Base-by-base conservation (phyloP, 2,113 vertebrate species). In the Rostratula benghalensis region DNA sequence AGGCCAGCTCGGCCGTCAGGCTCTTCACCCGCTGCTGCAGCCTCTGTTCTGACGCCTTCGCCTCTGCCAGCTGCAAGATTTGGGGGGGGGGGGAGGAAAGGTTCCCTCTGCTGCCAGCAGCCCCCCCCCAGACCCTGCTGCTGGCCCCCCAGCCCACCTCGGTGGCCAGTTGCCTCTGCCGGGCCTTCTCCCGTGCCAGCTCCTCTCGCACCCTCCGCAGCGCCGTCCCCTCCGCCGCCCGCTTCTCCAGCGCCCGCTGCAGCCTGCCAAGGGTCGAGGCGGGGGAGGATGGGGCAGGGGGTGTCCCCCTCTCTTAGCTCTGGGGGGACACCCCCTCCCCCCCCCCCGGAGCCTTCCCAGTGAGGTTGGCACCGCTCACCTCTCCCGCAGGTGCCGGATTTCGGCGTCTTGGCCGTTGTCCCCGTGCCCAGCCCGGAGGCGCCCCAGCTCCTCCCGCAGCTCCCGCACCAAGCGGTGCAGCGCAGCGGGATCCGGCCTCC, bases 401-500 rank as follows among this genome's bases (percentile, higher is more conserved):
- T 99, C 99, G 1, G 97, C 25, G 7, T 98, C 98, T 30, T 97
- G 97, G 74, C 68, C 93, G 48, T 97, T 97, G 71, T 96, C 95
- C 30, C 97, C 96, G 8, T 97, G 97, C 11, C 93, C 94, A 31
- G 97, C 92, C 37, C 97, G 91, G 39, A 98, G 92, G 15, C 83
- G 51, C 8, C 97, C 97, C 64, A 99, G 96, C 93, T 99, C 98
- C 9, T 98, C 97, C 85, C 98, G 97, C 69, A 99, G 97, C 13
- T 97, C 97, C 93, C 98, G 94, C 93, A 99, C 98, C 83, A 98
- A 98, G 74, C 98, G 98, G 96, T 98, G 98, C 59, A 99, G 98
- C 28, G 97, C 84, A 13, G 98, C 99, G 0, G 99, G 99, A 95
- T 99, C 99, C 0, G 98, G 99, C 87, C 98, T 98, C 13, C 99